A percentile compares a stretch with the other conserved stretches of the same genome.
These are phyloP conservation scores for Gobio gobio DNA, from an alignment of 2,113 vertebrate species.

Conservation along the genomic window DNA sequence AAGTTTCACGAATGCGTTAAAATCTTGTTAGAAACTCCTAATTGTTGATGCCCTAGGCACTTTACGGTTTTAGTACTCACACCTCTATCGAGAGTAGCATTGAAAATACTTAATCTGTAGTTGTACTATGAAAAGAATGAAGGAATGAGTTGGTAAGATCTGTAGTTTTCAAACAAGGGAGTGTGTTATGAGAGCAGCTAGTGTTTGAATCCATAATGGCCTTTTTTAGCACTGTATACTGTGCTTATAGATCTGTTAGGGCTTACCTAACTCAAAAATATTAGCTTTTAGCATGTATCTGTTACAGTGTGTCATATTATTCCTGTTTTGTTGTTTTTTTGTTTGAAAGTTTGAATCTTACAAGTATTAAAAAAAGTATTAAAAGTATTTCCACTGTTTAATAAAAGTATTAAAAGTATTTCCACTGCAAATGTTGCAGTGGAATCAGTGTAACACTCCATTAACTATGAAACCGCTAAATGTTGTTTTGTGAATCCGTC, in stretches of 20 bases:
- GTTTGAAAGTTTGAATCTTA: not conserved
- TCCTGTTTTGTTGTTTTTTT: not conserved
- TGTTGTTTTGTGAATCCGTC: not conserved
- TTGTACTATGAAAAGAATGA: not conserved
- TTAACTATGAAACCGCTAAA: no score
- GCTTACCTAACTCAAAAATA: not conserved
- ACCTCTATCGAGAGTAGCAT: not conserved
- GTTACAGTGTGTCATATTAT: not conserved
- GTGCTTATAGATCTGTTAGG: not conserved
- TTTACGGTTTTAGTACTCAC: not conserved
- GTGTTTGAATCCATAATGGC: conserved; percentile 21
- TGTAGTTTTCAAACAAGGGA: not conserved
- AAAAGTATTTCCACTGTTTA: no score
- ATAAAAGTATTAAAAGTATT: no score
- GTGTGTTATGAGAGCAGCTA: not conserved
- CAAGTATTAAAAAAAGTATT: no score
- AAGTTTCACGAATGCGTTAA: not conserved
- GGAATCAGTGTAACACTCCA: not conserved
- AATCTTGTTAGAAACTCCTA: not conserved
- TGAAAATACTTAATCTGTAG: not conserved
- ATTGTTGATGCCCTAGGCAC: not conserved
- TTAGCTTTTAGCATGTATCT: not conserved
- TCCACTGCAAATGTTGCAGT: not conserved
- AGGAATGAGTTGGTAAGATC: not conserved
- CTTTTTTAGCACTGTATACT: not conserved